phyloP scores from a whole-genome alignment of 2,888 invertebrate genomes.

The Dolomedes plantarius region DNA sequence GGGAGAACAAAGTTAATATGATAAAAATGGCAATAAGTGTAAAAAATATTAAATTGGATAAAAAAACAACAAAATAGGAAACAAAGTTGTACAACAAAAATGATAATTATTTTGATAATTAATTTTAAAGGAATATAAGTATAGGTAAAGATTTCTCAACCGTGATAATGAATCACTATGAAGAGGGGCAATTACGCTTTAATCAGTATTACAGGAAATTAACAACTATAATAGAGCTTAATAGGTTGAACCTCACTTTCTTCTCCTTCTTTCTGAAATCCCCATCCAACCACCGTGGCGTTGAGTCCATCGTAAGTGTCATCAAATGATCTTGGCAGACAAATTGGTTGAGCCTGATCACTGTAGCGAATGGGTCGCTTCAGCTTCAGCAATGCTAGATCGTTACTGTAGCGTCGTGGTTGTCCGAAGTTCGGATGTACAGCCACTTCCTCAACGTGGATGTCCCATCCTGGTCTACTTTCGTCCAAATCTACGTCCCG shows the following conservation, averaged over 20 bases:
- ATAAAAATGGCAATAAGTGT: no score
- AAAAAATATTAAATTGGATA: no score
- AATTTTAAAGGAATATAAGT: no score
- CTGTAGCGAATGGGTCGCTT: slow-evolving; percentile 82
- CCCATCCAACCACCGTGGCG: slow-evolving; percentile 90
- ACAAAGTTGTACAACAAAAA: no score
- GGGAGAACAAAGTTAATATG: no score
- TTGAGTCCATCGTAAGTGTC: slow-evolving; percentile 79
- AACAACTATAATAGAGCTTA: no score
- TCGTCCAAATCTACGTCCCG: slow-evolving; percentile 82
- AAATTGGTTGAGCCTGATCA: slow-evolving; percentile 85
- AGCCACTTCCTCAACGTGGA: slow-evolving; percentile 78
- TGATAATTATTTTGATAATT: no score
- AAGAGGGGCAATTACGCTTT: no score
- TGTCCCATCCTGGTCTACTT: slow-evolving; percentile 75
- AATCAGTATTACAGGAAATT: no score
- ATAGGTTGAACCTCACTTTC: slow-evolving; percentile 79
- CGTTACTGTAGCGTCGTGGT: slow-evolving; percentile 75
- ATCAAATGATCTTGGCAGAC: slow-evolving; percentile 80
- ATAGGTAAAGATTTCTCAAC: no score
- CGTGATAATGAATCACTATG: no score
- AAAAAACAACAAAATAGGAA: no score
- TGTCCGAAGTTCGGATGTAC: slow-evolving; percentile 80
- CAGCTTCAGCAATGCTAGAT: slow-evolving; percentile 86
- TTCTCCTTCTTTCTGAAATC: slow-evolving; percentile 84